Percentiles rank a stretch among this genome's conserved stretches.
These are phyloP conservation scores for Poeciliopsis gracilis DNA, from an alignment of 2,797 vertebrate genomes.

Conservation along the genomic window DNA sequence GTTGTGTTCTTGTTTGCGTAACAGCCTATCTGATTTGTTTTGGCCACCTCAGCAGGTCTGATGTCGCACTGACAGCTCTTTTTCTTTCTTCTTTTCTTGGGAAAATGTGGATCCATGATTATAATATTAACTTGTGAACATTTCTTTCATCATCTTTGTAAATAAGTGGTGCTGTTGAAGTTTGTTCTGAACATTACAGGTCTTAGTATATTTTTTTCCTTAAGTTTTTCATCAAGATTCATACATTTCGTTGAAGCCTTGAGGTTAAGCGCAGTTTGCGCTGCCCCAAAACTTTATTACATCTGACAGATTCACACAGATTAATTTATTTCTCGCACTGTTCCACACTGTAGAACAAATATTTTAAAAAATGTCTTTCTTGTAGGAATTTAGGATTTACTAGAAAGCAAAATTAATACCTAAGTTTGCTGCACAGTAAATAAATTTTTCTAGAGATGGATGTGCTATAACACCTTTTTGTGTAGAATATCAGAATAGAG, in stretches of 20 bases:
- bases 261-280: slow-evolving; percentile 25
- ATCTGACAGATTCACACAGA: background rate
- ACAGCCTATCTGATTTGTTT: slow-evolving; percentile 38
- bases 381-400: background rate
- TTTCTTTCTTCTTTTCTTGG: slow-evolving; percentile 6
- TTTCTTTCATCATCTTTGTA: slow-evolving; percentile 47
- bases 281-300: slow-evolving; percentile 33
- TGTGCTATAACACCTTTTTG: background rate
- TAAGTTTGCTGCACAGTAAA: background rate
- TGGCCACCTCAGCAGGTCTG: slow-evolving; percentile 70
- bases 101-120: slow-evolving; percentile 18
- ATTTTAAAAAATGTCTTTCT: background rate
- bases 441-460: background rate
- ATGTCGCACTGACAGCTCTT: slow-evolving; percentile 52
- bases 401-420: background rate
- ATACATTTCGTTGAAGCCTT: slow-evolving; percentile 25
- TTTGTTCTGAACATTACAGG: slow-evolving; percentile 33
- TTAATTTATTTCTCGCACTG: background rate
- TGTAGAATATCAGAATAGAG: background rate
- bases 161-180: slow-evolving; percentile 62
- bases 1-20: slow-evolving; percentile 42
- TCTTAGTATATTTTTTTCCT: slow-evolving; percentile 23
- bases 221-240: slow-evolving; percentile 33
- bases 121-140: slow-evolving; percentile 17
- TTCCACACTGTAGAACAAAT: background rate